Evolutionary conservation across 2,797 vertebrate species (phyloP).

Genomic region (Eurystomus glaucurus): DNA sequence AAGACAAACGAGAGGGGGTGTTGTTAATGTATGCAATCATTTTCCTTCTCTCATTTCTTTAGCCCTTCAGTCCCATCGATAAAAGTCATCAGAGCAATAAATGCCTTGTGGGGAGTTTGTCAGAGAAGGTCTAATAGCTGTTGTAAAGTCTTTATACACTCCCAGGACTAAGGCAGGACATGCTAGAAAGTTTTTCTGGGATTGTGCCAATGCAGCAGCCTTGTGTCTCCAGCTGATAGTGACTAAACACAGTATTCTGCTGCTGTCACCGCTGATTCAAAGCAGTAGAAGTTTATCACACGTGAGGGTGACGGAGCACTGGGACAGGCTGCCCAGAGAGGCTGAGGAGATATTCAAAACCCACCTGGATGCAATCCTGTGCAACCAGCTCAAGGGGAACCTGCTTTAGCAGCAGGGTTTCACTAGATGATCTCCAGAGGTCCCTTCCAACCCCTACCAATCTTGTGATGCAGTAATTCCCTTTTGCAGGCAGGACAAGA

Average conservation of each 20-base stretch:
- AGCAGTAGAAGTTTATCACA: background rate
- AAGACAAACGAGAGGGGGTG: fast-evolving
- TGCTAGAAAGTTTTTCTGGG: background rate
- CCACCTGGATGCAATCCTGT: no score
- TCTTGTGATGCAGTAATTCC: background rate
- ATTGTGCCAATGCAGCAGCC: background rate
- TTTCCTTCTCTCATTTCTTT: background rate
- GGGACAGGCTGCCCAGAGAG: no score
- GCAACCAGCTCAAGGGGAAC: no score
- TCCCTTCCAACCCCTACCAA: no score
- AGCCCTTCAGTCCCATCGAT: background rate
- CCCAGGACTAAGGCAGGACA: background rate
- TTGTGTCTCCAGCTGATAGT: background rate
- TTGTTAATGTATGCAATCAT: fast-evolving
- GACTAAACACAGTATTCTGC: background rate
- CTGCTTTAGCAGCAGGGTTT: no score
- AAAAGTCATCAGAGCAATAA: background rate
- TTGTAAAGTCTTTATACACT: background rate
- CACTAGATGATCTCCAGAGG: no score
- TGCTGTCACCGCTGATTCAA: background rate
- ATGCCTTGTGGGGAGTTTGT: background rate
- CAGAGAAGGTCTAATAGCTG: background rate
- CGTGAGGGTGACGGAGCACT: no score
- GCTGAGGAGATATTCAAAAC: no score
- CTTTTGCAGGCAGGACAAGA: background rate